Evolutionary conservation across 64 coral and sea anemone genomes (phyloP), one percentile per base, ranked within the genome.

Genomic region (Hydrozoanthus tunicans): DNA sequence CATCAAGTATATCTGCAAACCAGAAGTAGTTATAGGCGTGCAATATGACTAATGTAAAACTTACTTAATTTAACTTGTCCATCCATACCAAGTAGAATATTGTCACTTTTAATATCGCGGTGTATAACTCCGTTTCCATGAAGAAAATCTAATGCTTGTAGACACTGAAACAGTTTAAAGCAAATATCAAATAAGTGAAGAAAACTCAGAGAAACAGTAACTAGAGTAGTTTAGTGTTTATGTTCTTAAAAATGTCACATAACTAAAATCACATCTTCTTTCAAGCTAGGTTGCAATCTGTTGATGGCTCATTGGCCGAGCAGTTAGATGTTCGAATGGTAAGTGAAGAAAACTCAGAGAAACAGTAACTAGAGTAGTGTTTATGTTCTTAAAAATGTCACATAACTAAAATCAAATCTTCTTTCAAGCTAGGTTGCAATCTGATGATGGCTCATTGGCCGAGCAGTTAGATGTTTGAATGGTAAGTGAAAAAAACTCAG

Each of bases 61-160:
- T 99, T 94, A 99, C 94, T 99, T 82, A 99, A 78, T 92, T 99
- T 99, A 79, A 99, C 97, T 81, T 96, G 94, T 56, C 96, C 96
- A 86, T 98, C 96, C 94, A 98, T 95, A 52, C 96, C 96, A 54
- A 98, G 71, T 17, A 98, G 94, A 92, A 98, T 98, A 78, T 98
- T 98, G 66, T 98, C 96, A 81, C 96, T 98, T 85, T 98, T 98
- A 13, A 98, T 98, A 85, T 98, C 96, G 64, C 96, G 95, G 68
- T 98, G 96, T 90, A 98, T 98, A 15, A 98, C 94, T 26, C 96
- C 96, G 93, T 98, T 98, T 51, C 89, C 93, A 76, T 98, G 96
- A 55, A 98, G 92, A 85, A 98, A 98, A 10, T 98, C 96, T 62
- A 98, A 85, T 3, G 96, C 96, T 59, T 98, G 96, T 58, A 98